These are phyloP conservation scores for Tragelaphus imberbis DNA, from an alignment of 2,113 vertebrate species.

Conservation along the genomic window DNA sequence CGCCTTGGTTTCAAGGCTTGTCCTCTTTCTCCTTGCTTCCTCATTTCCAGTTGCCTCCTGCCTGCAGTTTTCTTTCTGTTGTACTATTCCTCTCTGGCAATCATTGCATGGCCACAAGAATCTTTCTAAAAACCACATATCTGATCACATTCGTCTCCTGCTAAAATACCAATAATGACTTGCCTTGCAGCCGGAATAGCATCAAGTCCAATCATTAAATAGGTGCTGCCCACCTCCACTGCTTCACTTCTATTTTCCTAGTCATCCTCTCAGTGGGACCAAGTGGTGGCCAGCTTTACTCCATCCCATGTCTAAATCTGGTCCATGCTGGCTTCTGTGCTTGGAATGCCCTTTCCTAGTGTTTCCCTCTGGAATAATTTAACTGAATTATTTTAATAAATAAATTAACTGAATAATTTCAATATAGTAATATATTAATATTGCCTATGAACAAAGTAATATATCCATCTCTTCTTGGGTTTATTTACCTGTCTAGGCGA, in stretches of 20 bases:
- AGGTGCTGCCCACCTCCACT: not conserved
- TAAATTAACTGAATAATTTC: not conserved
- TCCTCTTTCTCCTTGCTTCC: not conserved
- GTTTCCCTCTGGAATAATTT: not conserved
- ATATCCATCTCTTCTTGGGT: not conserved
- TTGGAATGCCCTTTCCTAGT: not conserved
- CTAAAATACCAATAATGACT: not conserved
- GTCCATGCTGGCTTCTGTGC: not conserved
- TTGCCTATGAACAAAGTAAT: not conserved
- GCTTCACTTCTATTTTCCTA: not conserved
- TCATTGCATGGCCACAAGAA: not conserved
- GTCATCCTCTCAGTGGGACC: not conserved
- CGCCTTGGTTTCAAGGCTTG: fast-evolving
- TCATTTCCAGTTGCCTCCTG: not conserved
- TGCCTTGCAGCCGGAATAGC: not conserved
- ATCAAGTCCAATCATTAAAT: not conserved
- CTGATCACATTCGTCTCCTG: not conserved
- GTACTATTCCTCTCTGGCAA: not conserved
- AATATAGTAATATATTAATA: not conserved
- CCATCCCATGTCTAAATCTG: not conserved
- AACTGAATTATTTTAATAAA: not conserved
- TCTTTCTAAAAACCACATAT: not conserved
- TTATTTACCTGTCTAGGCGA: not conserved
- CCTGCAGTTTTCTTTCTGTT: not conserved
- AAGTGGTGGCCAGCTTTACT: not conserved